A percentile compares a stretch with the other conserved stretches of the same genome.
Evolutionary conservation across 2,888 invertebrate genomes (phyloP).

Genomic region (Erynnis tages): DNA sequence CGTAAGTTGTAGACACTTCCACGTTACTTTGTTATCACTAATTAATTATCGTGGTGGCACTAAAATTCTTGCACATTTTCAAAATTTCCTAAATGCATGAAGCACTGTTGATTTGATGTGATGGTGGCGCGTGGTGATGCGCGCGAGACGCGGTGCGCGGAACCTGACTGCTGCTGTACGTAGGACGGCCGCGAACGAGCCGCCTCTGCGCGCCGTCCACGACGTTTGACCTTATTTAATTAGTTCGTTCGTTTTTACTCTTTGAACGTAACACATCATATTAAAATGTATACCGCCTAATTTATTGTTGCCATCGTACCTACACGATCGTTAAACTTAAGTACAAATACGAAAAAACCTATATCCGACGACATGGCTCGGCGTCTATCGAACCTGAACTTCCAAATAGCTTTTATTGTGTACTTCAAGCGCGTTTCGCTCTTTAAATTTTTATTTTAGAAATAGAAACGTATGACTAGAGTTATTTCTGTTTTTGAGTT

Average conservation of each 20-base stretch:
- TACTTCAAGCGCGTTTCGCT: slow-evolving; percentile 9
- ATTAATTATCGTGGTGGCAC: background rate
- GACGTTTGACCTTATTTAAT: slow-evolving; percentile 81
- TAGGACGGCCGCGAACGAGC: slow-evolving; percentile 45
- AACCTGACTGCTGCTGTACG: slow-evolving; percentile 57
- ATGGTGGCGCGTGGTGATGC: slow-evolving; percentile 24
- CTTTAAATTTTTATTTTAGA: slow-evolving; percentile 23
- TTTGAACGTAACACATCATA: slow-evolving; percentile 71
- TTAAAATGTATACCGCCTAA: slow-evolving; percentile 73
- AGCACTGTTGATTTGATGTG: slow-evolving; percentile 3
- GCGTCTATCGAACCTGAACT: background rate
- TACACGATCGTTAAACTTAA: slow-evolving; percentile 46
- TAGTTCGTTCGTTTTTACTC: slow-evolving; percentile 79
- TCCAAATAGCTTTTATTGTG: slow-evolving; percentile 3
- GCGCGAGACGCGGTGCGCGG: slow-evolving; percentile 45
- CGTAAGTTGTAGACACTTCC: background rate
- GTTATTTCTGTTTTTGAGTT: slow-evolving; percentile 69
- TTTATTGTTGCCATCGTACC: slow-evolving; percentile 71
- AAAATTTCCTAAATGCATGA: background rate
- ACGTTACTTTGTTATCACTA: background rate
- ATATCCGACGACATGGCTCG: background rate
- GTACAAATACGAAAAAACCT: slow-evolving; percentile 3
- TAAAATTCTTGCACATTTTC: background rate
- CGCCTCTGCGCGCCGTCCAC: slow-evolving; percentile 46
- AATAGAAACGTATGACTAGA: slow-evolving; percentile 45